These are phyloP conservation scores for Pogonomyrmex californicus DNA, from an alignment of 1,140 invertebrate genomes.

Conservation along the genomic window DNA sequence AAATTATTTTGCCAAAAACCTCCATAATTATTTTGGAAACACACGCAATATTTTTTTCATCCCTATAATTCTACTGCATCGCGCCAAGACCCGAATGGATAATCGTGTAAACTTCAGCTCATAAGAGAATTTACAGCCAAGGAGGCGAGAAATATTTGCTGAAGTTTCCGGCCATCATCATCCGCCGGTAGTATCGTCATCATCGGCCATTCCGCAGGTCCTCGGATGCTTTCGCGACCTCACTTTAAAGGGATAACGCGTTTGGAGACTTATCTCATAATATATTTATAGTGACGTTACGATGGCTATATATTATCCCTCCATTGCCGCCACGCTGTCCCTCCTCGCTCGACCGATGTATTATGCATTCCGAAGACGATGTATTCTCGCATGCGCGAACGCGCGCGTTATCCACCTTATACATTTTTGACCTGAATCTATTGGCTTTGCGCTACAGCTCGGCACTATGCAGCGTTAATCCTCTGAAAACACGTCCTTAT, in stretches of 20 bases:
- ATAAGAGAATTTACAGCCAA: constrained; percentile 5
- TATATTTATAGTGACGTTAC: constrained; percentile 74
- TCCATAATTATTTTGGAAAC: neutral
- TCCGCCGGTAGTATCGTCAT: constrained; percentile 43
- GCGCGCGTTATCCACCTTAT: constrained; percentile 55
- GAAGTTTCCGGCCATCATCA: constrained; percentile 54
- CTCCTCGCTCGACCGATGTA: constrained; percentile 53
- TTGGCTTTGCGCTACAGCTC: constrained; percentile 24
- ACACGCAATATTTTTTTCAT: neutral
- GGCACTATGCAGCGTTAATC: constrained; percentile 6
- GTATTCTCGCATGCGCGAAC: constrained; percentile 57
- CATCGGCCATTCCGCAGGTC: constrained; percentile 47
- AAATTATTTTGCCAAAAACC: neutral
- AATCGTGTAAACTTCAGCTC: constrained; percentile 40
- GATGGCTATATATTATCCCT: constrained; percentile 70
- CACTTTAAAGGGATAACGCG: constrained; percentile 74
- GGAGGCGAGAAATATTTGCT: constrained; percentile 57
- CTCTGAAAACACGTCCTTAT: neutral
- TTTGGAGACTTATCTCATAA: constrained; percentile 75
- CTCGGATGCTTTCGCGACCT: constrained; percentile 31
- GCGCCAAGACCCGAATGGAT: neutral
- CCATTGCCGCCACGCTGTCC: constrained; percentile 40
- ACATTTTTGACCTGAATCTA: constrained; percentile 70
- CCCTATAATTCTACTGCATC: neutral
- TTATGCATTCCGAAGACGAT: constrained; percentile 73